Evolutionary conservation across 1,140 invertebrate species (phyloP), one percentile per base, ranked within the genome.

Genomic region (Carposina sasakii): DNA sequence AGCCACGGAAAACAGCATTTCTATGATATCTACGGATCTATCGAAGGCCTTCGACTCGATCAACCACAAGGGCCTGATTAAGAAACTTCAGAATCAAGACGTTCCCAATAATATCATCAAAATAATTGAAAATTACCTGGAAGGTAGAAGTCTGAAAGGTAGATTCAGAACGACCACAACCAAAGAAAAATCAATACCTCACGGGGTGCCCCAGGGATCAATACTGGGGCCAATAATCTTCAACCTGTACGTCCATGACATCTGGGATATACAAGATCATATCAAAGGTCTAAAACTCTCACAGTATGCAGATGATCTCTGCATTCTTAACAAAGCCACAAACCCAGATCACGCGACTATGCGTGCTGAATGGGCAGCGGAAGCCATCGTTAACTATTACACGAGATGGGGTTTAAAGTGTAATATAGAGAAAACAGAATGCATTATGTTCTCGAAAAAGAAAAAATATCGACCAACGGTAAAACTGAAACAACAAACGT

Each of bases 11-110:
- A 4, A 50, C 12, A 50, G 48, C 10, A 39, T 50, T 9, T 37
- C 48, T 0, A 50, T 50, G 48, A 24, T 42, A 21, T 39, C 37
- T 1, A 50, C 48, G 9, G 39, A 50, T 26, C 20, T 50, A 4
- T 24, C 19, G 2, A 50, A 50, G 17, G 39, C 48, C 2, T 50
- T 50, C 24, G 39, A 50, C 21, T 50, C 40, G 17, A 50, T 42
- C 20, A 50, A 50, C 15, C 40, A 50, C 22, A 23, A 36, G 13
- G 46, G 48, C 16, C 24, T 50, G 10, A 50, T 21, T 20, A 28
- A 34, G 17, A 50, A 50, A 17, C 48, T 50, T 30, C 16, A 23
- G 20, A 15, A 4, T 13, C 12, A 17, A 2, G 28, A 41, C 24
- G 21, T 49, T 15, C 17, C 13, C 5, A 49, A 49, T 26, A 49